These are phyloP conservation scores for Melanostoma mellinum DNA, from an alignment of 2,888 invertebrate genomes.

Conservation along the genomic window DNA sequence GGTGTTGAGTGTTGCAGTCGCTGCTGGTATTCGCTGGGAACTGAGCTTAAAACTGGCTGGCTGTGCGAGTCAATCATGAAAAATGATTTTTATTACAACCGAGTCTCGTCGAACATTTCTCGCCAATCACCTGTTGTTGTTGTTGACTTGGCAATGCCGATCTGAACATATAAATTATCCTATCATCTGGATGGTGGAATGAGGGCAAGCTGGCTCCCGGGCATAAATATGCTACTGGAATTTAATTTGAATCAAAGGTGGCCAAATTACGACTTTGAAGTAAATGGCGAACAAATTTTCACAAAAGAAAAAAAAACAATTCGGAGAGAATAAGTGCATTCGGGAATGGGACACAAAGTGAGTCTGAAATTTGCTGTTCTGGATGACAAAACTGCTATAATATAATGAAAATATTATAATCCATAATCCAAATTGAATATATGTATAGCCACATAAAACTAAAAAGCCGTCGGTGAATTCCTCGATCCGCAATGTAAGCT, in stretches of 20 bases:
- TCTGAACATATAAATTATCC: conserved; percentile 65
- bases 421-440: too few species aligned
- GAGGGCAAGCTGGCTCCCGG: conserved; percentile 61
- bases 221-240: conserved; percentile 61
- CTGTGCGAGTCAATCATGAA: conserved; percentile 63
- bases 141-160: conserved; percentile 19
- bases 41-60: conserved; percentile 2
- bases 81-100: conserved; percentile 62
- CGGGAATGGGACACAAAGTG: too few species aligned
- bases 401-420: too few species aligned
- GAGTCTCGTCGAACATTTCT: conserved; percentile 43
- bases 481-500: too few species aligned
- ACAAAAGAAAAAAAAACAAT: too few species aligned
- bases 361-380: too few species aligned
- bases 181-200: conserved; percentile 61
- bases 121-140: conserved; percentile 64
- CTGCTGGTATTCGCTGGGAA: conserved; percentile 42
- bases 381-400: too few species aligned
- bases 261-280: conserved; percentile 53
- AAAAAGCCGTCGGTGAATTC: too few species aligned
- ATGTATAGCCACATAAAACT: too few species aligned
- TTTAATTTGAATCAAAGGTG: conserved; percentile 58
- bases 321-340: too few species aligned
- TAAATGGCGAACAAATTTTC: conserved; percentile 55
- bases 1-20: conserved; percentile 59